A percentile compares a stretch with the other conserved stretches of the same genome.
Conservation (phyloP, 1,140 invertebrate species). For the Phenacoccus solenopsis region DNA sequence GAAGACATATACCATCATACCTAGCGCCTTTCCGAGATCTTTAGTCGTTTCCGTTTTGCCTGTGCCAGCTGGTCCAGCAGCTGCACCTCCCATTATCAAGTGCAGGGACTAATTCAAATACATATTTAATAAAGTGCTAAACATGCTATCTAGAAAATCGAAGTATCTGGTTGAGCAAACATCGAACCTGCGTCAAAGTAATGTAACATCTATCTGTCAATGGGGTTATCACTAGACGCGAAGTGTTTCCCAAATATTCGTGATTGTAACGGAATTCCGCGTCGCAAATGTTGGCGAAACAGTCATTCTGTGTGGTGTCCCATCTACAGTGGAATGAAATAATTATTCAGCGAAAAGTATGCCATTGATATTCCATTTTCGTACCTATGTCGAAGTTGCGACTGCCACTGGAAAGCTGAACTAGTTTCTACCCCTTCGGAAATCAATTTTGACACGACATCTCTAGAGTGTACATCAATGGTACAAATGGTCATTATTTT, state of each 20-base stretch:
- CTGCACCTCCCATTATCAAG: slow-evolving; percentile 81
- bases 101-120: slow-evolving; percentile 51
- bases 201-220: slow-evolving; percentile 82
- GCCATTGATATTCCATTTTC: too few species aligned
- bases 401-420: slow-evolving; percentile 81
- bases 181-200: slow-evolving; percentile 58
- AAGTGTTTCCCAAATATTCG: slow-evolving; percentile 72
- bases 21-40: slow-evolving; percentile 76
- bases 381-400: slow-evolving; percentile 75
- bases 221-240: slow-evolving; percentile 70
- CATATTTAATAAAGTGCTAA: neutral
- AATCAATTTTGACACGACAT: slow-evolving; percentile 78
- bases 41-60: slow-evolving; percentile 92
- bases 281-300: slow-evolving; percentile 86
- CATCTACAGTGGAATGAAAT: too few species aligned
- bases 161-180: too few species aligned
- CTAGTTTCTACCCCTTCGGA: slow-evolving; percentile 63
- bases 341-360: too few species aligned
- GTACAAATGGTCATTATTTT: slow-evolving; percentile 94
- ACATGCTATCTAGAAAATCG: neutral
- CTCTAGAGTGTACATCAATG: slow-evolving; percentile 81
- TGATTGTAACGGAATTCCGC: slow-evolving; percentile 65
- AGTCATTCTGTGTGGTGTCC: slow-evolving; percentile 69
- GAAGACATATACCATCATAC: slow-evolving; percentile 90
- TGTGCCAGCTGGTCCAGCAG: slow-evolving; percentile 74